Percentiles rank a stretch among this genome's conserved stretches.
These are phyloP conservation scores for Spodoptera litura DNA, from an alignment of 1,140 invertebrate genomes.

Conservation along the genomic window DNA sequence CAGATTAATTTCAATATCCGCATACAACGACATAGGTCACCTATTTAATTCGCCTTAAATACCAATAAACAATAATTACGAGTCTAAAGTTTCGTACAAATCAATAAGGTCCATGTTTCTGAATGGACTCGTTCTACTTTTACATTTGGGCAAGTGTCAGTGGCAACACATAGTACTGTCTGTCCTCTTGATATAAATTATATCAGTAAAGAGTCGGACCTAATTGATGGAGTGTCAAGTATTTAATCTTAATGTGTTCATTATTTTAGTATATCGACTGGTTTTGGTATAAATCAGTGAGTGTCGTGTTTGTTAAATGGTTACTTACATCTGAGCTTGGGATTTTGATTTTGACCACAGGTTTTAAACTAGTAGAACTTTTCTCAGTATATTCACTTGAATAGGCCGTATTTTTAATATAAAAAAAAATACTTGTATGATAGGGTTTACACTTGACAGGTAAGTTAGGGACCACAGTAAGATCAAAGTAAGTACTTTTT, in stretches of 20 bases:
- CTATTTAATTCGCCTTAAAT: not conserved
- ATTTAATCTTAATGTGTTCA: slow-evolving; percentile 19
- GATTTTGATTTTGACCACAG: no score
- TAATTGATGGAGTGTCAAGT: slow-evolving; percentile 23
- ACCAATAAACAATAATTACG: not conserved
- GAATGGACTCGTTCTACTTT: slow-evolving; percentile 20
- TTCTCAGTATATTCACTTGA: no score
- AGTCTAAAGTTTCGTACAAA: not conserved
- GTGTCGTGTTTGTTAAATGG: no score
- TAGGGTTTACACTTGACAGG: no score
- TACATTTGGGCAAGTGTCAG: slow-evolving; percentile 24
- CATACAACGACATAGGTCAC: not conserved
- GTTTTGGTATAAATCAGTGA: not conserved
- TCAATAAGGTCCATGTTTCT: slow-evolving; percentile 9
- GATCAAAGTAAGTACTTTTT: no score
- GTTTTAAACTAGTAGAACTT: no score
- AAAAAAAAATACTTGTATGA: no score
- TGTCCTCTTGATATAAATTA: slow-evolving; percentile 13
- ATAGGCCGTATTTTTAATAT: no score
- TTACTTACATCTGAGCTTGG: no score
- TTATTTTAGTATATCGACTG: slow-evolving; percentile 18
- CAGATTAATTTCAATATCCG: no score
- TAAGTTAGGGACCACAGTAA: no score
- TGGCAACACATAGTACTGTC: slow-evolving; percentile 9
- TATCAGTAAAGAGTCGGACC: not conserved